A percentile compares a stretch with the other conserved stretches of the same genome.
Conservation (phyloP, 2,797 vertebrate species). For the Denticeps clupeoides region DNA sequence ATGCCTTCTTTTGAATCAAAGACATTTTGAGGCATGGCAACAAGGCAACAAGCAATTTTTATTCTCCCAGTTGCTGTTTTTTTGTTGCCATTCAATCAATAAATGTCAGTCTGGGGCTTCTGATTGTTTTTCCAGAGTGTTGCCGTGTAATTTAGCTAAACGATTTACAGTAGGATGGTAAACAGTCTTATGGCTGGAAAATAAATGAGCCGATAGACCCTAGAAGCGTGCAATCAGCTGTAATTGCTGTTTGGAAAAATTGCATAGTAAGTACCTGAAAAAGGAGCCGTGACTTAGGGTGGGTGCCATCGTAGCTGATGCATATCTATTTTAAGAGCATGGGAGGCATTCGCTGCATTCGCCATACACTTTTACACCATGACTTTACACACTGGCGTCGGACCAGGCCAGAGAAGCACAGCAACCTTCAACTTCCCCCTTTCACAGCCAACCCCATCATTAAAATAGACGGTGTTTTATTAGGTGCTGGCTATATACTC, state of each 20-base stretch:
- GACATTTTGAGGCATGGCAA: too few species aligned
- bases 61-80: too few species aligned
- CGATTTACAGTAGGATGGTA: slow-evolving; percentile 46
- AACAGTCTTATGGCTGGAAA: slow-evolving; percentile 48
- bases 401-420: too few species aligned
- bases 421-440: background rate
- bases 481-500: slow-evolving; percentile 5
- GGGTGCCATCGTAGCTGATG: slow-evolving; percentile 8
- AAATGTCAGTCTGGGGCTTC: slow-evolving; percentile 39
- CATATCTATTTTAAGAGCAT: background rate
- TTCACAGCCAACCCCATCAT: background rate
- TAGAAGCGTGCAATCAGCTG: slow-evolving; percentile 41
- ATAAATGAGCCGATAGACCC: slow-evolving; percentile 37
- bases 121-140: slow-evolving; percentile 51
- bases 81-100: too few species aligned
- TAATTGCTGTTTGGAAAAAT: slow-evolving; percentile 49
- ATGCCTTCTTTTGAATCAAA: too few species aligned
- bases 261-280: slow-evolving; percentile 44
- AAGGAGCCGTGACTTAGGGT: slow-evolving; percentile 23
- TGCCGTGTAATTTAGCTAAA: slow-evolving; percentile 62
- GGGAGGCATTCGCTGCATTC: slow-evolving; percentile 2
- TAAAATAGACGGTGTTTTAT: slow-evolving; percentile 12
- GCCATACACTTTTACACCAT: background rate
- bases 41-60: too few species aligned
- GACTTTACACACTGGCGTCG: too few species aligned